A percentile compares a stretch with the other conserved stretches of the same genome.
Conservation (phyloP, 2,113 vertebrate species). For the Pelecanus crispus region DNA sequence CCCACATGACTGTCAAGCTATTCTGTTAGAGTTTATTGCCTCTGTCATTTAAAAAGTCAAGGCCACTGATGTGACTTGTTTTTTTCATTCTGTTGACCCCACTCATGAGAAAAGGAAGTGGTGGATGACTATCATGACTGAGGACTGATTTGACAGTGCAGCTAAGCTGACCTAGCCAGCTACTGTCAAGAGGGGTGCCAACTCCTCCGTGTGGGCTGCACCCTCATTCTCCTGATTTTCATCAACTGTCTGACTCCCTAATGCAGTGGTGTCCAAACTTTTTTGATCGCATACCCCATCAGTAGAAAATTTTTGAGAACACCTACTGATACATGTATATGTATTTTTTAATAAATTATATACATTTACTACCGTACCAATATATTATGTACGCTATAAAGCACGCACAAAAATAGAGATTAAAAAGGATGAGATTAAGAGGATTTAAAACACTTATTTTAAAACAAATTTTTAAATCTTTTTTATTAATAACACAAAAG, state of each 20-base stretch:
- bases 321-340: no score
- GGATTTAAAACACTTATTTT: not conserved
- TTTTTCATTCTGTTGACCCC: not conserved
- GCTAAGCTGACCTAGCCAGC: not conserved
- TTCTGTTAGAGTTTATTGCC: not conserved
- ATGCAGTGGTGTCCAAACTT: not conserved
- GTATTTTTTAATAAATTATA: not conserved
- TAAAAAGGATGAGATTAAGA: not conserved
- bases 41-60: not conserved
- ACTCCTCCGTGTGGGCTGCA: fast-evolving
- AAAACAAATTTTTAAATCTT: not conserved
- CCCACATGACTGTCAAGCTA: not conserved
- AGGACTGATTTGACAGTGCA: not conserved
- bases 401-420: not conserved
- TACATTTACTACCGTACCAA: not conserved
- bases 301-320: not conserved
- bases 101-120: not conserved
- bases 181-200: not conserved
- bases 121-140: not conserved
- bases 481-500: not conserved
- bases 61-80: not conserved
- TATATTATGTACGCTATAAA: not conserved
- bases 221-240: not conserved
- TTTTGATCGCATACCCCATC: fast-evolving
- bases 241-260: not conserved